phyloP scores from a whole-genome alignment of 2,113 vertebrate genomes.

The Mirza zaza region DNA sequence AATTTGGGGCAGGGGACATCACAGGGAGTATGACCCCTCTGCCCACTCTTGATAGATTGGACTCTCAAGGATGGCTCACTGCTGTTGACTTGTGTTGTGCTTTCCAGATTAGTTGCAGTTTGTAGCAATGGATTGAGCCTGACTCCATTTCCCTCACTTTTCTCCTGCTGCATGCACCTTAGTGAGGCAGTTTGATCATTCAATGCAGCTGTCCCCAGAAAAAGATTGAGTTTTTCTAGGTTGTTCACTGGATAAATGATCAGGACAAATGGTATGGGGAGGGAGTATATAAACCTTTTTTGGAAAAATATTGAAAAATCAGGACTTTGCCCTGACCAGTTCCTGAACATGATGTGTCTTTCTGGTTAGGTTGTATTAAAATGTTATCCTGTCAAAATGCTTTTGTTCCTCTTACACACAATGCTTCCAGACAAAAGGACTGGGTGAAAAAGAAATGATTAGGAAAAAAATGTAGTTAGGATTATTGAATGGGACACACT shows the following conservation, averaged over 20 bases:
- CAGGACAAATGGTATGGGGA: not conserved
- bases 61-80: not conserved
- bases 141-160: not conserved
- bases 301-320: not conserved
- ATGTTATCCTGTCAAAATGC: not conserved
- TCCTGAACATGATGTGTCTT: not conserved
- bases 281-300: not conserved
- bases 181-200: not conserved
- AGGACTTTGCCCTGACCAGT: not conserved
- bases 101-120: not conserved
- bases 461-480: not conserved
- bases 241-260: not conserved
- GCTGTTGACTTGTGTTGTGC: not conserved
- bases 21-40: not conserved
- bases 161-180: not conserved
- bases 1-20: not conserved
- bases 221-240: not conserved
- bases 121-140: not conserved
- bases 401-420: not conserved
- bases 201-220: not conserved
- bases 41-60: not conserved
- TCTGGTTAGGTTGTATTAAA: conserved; percentile 1
- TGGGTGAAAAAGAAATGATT: not conserved
- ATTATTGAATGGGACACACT: not conserved
- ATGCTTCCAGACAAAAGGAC: not conserved